Evolutionary conservation across 2,888 invertebrate species (phyloP).

Genomic region (Boloria euphrosyne): DNA sequence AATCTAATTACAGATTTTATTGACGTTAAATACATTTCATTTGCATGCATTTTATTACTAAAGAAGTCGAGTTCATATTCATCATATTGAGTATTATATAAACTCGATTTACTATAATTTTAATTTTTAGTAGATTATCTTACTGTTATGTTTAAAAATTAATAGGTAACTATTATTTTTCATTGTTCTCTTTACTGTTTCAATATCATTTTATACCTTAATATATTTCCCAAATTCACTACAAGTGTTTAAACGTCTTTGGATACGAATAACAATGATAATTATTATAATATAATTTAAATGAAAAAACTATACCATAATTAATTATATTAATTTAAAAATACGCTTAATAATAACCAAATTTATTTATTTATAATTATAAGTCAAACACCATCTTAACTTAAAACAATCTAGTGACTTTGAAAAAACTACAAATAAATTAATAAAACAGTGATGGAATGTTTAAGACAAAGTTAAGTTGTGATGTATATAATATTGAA

Average conservation of each 20-base stretch:
- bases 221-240: slow-evolving; percentile 39
- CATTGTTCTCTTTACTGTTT: slow-evolving; percentile 53
- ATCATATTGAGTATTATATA: slow-evolving; percentile 34
- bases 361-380: slow-evolving; percentile 3
- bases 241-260: slow-evolving; percentile 40
- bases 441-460: slow-evolving; percentile 59
- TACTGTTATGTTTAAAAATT: slow-evolving; percentile 49
- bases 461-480: slow-evolving; percentile 51
- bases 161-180: slow-evolving; percentile 57
- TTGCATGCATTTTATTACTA: slow-evolving; percentile 41
- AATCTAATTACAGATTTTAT: slow-evolving; percentile 42
- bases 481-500: slow-evolving; percentile 59
- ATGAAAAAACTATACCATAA: slow-evolving; percentile 28
- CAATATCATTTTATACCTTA: slow-evolving; percentile 46
- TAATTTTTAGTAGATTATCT: slow-evolving; percentile 35
- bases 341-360: slow-evolving; percentile 7
- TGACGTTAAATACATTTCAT: slow-evolving; percentile 42
- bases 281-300: slow-evolving; percentile 25
- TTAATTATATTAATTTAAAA: slow-evolving; percentile 13
- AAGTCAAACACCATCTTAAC: slow-evolving; percentile 8
- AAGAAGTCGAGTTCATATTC: slow-evolving; percentile 40
- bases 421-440: slow-evolving; percentile 35
- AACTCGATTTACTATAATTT: slow-evolving; percentile 37
- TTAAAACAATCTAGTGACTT: slow-evolving; percentile 26
- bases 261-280: slow-evolving; percentile 39